Conservation (phyloP, 2,113 vertebrate species). For the Myiozetetes cayanensis region DNA sequence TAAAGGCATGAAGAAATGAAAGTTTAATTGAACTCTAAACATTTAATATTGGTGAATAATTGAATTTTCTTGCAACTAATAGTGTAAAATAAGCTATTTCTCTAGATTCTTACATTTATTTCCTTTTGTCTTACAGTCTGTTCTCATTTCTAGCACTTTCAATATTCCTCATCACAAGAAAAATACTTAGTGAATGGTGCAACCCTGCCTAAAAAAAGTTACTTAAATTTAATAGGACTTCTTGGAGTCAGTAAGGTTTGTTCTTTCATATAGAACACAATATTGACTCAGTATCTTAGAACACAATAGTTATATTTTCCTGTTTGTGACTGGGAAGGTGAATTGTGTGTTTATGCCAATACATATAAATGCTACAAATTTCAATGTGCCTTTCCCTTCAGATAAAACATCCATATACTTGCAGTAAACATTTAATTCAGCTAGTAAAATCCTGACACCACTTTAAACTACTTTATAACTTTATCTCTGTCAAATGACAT, state of each 20-base stretch:
- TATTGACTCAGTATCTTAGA: neutral
- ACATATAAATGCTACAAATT: neutral
- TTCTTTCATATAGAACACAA: neutral
- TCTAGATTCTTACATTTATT: neutral
- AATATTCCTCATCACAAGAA: neutral
- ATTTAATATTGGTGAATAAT: neutral
- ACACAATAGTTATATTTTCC: neutral
- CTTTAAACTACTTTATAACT: constrained; percentile 4
- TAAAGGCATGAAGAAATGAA: neutral
- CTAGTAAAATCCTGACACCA: constrained; percentile 1
- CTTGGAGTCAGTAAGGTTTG: neutral
- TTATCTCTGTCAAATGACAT: constrained; percentile 35
- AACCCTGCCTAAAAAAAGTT: neutral
- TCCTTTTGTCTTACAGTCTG: neutral
- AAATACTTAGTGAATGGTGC: neutral
- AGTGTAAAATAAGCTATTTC: neutral
- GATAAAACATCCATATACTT: neutral
- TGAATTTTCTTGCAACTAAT: neutral
- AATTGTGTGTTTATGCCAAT: neutral
- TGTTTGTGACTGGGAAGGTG: neutral
- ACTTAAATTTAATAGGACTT: neutral
- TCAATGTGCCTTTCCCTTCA: neutral
- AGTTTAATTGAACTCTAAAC: neutral
- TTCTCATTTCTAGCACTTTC: neutral
- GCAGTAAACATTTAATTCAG: constrained; percentile 16